Base-by-base conservation (phyloP, 2,113 vertebrate species). In the Pollachius pollachius region DNA sequence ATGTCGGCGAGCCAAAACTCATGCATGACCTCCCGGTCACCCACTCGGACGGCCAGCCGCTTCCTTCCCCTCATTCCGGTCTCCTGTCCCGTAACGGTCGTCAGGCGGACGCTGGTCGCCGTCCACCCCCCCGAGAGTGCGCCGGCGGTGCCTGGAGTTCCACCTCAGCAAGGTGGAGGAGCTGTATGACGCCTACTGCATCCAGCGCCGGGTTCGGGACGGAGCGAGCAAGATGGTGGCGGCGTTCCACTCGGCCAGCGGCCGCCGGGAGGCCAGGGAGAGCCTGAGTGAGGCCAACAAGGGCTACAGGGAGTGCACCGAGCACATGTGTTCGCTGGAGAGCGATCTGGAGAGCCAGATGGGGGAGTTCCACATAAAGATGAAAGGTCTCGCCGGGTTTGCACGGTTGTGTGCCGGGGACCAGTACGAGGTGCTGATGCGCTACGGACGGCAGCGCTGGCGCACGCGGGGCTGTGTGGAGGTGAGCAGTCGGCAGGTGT, bases 141-240 rank as follows among this genome's bases (percentile, higher is more conserved):
- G n/a, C n/a, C n/a, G n/a, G n/a, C n/a, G n/a, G n/a, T n/a, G n/a
- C n/a, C n/a, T n/a, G n/a, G n/a, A n/a, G n/a, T n/a, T n/a, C n/a
- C n/a, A n/a, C n/a, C n/a, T n/a, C n/a, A n/a, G n/a, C n/a, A n/a
- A 99, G 97, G 96, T 99, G 0, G 97, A 99, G 7, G 97, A 99
- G 85, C 91, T 98, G 4, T 99, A 98, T 0, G 96, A 99, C 84
- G 94, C 95, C 4, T 99, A 99, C 67, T 99, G 97, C 85, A 97
- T 99, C 87, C 96, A 99, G 80, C 92, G 96, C 11, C 90, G 97
- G 58, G 92, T 99, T 68, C 91, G 96, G 0, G 96, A 99, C 61
- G 97, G 97, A 9, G 97, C 97, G 8, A 94, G 96, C 89, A 99
- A 99, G 87, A 99, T 99, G 97, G 95, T 99, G 81, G 95, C 94